Evolutionary conservation across 2,888 invertebrate genomes (phyloP).

Genomic region (Erebia epiphron): DNA sequence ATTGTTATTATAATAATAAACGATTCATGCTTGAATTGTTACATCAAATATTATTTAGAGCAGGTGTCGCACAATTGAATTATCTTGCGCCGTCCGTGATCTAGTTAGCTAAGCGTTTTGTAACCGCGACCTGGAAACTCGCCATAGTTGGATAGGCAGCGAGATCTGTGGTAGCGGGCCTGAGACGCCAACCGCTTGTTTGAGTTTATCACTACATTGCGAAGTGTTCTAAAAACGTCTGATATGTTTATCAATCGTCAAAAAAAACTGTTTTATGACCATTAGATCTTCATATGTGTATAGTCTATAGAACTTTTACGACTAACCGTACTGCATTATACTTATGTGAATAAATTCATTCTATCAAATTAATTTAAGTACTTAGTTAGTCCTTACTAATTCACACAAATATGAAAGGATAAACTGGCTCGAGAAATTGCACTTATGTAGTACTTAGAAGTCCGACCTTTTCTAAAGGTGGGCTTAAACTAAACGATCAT

Average conservation of each 20-base stretch:
- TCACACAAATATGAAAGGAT: too few relatives aligned
- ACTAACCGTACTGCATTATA: too few relatives aligned
- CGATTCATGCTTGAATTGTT: constrained; percentile 19
- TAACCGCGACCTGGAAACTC: constrained; percentile 70
- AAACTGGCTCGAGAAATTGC: too few relatives aligned
- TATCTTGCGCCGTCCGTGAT: constrained; percentile 71
- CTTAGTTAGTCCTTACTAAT: too few relatives aligned
- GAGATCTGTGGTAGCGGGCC: constrained; percentile 27
- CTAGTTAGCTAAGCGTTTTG: constrained; percentile 71
- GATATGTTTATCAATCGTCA: neutral
- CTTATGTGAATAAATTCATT: too few relatives aligned
- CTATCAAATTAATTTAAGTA: too few relatives aligned
- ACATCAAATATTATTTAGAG: constrained; percentile 35
- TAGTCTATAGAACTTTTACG: too few relatives aligned
- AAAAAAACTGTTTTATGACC: neutral
- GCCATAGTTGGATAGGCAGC: constrained; percentile 52
- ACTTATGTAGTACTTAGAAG: too few relatives aligned
- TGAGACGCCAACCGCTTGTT: constrained; percentile 3
- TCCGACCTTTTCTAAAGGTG: too few relatives aligned
- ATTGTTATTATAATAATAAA: constrained; percentile 1
- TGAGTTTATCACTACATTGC: constrained; percentile 1
- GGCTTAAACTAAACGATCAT: too few relatives aligned
- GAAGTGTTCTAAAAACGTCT: neutral
- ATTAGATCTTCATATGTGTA: neutral
- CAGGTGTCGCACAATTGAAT: constrained; percentile 67